phyloP scores from a whole-genome alignment of 2,113 vertebrate genomes.

The Nibea coibor region DNA sequence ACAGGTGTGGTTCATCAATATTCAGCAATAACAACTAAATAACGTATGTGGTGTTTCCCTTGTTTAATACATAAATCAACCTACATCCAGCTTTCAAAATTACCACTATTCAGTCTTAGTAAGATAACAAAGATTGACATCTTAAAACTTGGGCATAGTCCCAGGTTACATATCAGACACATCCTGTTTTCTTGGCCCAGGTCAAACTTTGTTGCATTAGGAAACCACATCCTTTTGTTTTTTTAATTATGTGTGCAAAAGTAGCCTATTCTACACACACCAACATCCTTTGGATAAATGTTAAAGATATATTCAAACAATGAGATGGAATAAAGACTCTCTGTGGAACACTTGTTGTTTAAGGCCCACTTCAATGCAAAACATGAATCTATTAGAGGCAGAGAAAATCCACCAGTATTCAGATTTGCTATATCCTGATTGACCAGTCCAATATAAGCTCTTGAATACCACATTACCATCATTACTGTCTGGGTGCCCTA shows the following conservation, averaged over 20 bases:
- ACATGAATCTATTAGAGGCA: conserved; percentile 25
- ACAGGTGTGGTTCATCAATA: neutral
- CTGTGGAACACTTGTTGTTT: conserved; percentile 11
- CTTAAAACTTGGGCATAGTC: conserved; percentile 11
- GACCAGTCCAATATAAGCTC: conserved; percentile 31
- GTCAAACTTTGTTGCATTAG: conserved; percentile 27
- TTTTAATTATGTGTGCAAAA: neutral
- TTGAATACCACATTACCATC: conserved; percentile 22
- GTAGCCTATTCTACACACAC: neutral
- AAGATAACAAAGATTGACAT: conserved; percentile 39
- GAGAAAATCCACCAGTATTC: conserved; percentile 22
- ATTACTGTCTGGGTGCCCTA: conserved; percentile 2
- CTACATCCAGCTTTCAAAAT: neutral
- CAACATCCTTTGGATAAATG: neutral
- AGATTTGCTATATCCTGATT: conserved; percentile 13
- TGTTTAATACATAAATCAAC: neutral
- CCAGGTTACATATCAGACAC: conserved; percentile 28
- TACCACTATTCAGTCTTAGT: conserved; percentile 14
- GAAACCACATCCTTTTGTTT: conserved; percentile 30
- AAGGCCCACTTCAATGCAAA: conserved; percentile 12
- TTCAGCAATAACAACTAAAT: neutral
- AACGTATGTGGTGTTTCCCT: neutral
- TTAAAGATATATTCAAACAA: conserved; percentile 11
- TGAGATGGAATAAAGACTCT: conserved; percentile 7
- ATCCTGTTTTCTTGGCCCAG: conserved; percentile 48